These are phyloP conservation scores for Xenopus laevis DNA, from an alignment of 2,113 vertebrate genomes.

Conservation along the genomic window DNA sequence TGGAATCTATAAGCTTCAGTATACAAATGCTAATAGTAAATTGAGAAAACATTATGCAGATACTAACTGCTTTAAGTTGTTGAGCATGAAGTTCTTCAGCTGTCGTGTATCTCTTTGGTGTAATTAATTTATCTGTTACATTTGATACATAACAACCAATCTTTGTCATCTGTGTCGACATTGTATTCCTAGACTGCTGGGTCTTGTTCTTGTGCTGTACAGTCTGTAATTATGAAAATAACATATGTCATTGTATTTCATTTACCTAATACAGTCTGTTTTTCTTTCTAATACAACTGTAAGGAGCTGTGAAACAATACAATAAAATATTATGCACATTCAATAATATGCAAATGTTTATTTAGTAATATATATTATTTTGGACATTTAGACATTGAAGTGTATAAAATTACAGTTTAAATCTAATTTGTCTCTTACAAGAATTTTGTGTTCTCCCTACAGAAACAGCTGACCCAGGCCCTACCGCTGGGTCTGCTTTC, in stretches of 20 bases:
- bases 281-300: background rate
- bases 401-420: too few species aligned
- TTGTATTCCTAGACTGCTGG: constrained; percentile 72
- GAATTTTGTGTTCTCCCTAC: too few species aligned
- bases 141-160: constrained; percentile 81
- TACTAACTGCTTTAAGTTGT: constrained; percentile 78
- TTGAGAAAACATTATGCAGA: too few species aligned
- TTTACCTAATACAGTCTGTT: background rate
- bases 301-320: background rate
- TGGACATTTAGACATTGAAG: too few species aligned
- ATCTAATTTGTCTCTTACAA: too few species aligned
- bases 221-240: constrained; percentile 63
- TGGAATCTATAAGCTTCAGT: too few species aligned
- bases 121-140: constrained; percentile 72
- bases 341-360: too few species aligned
- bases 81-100: constrained; percentile 69
- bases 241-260: constrained; percentile 31
- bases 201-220: constrained; percentile 59
- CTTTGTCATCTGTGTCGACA: constrained; percentile 86
- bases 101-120: constrained; percentile 67
- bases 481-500: too few species aligned
- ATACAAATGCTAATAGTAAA: too few species aligned
- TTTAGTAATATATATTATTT: too few species aligned
- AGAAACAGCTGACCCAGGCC: too few species aligned
- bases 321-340: background rate